Conservation (phyloP, 2,797 vertebrate species). For the Pelochelys cantorii region DNA sequence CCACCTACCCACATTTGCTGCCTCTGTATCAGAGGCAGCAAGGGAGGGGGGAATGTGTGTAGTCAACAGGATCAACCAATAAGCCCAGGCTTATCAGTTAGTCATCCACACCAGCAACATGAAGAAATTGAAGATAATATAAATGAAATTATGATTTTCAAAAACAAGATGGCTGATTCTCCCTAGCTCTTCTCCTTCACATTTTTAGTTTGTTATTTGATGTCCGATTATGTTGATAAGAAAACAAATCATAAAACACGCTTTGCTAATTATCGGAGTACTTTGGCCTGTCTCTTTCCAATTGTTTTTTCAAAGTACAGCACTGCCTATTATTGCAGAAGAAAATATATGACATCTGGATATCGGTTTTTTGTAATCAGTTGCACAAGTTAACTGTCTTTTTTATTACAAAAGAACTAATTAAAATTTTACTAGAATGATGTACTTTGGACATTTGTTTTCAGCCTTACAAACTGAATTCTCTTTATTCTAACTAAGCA, state of each 20-base stretch:
- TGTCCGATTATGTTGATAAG: not conserved
- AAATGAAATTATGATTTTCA: not conserved
- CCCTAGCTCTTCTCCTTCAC: not conserved
- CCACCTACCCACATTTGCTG: no score
- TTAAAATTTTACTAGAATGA: not conserved
- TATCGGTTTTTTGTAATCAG: slow-evolving; percentile 11
- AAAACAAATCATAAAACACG: not conserved
- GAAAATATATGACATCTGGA: not conserved
- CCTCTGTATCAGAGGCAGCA: no score
- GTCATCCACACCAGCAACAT: not conserved
- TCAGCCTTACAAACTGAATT: not conserved
- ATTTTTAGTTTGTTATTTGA: not conserved
- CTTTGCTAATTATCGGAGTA: not conserved
- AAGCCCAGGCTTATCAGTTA: no score
- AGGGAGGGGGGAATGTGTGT: no score
- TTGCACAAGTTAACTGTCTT: slow-evolving; percentile 26
- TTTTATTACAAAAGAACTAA: slow-evolving; percentile 35
- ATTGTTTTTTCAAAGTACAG: not conserved
- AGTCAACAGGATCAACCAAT: no score
- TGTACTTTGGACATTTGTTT: slow-evolving; percentile 3
- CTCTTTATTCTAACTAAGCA: slow-evolving; percentile 47
- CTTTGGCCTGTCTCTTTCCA: not conserved
- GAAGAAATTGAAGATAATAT: not conserved
- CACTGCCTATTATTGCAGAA: not conserved
- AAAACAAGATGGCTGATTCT: not conserved